Percentiles rank a stretch among this genome's conserved stretches.
These are phyloP conservation scores for Telmatochromis sp. DNA, from an alignment of 2,113 vertebrate species.

Conservation along the genomic window DNA sequence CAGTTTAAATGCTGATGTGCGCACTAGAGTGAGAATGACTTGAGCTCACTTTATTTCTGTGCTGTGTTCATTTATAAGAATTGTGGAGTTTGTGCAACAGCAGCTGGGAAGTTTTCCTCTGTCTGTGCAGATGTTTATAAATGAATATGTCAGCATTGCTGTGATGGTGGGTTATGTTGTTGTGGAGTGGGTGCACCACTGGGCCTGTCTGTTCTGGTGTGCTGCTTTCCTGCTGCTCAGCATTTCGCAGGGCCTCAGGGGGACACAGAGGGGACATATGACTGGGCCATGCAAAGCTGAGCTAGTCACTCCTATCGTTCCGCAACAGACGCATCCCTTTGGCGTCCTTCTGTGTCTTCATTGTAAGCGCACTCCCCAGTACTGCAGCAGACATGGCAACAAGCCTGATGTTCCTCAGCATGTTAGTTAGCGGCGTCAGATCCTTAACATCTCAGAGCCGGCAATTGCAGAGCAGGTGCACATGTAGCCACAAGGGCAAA, in stretches of 20 bases:
- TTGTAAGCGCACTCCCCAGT: neutral
- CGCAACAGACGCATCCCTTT: conserved; percentile 40
- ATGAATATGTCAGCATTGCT: neutral
- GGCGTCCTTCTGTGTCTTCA: conserved; percentile 31
- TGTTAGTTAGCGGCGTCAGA: neutral
- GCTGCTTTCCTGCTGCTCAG: conserved; percentile 65
- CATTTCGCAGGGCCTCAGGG: conserved; percentile 47
- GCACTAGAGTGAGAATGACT: neutral
- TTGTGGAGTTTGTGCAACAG: neutral
- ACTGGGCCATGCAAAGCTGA: conserved; percentile 45
- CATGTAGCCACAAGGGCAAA: conserved; percentile 58
- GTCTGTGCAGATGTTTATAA: conserved; percentile 34
- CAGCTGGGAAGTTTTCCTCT: neutral
- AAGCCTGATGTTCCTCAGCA: neutral
- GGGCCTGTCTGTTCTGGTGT: conserved; percentile 57
- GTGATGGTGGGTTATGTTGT: conserved; percentile 11
- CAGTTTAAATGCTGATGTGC: neutral
- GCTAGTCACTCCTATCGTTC: conserved; percentile 35
- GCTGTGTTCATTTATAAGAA: neutral
- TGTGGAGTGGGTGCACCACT: conserved; percentile 29
- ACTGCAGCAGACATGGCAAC: neutral
- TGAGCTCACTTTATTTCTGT: neutral
- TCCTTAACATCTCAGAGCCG: neutral
- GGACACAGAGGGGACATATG: conserved; percentile 33
- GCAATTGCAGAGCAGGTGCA: conserved; percentile 49